These are phyloP conservation scores for Oncopeltus fasciatus DNA, from an alignment of 1,140 invertebrate genomes.

Conservation along the genomic window DNA sequence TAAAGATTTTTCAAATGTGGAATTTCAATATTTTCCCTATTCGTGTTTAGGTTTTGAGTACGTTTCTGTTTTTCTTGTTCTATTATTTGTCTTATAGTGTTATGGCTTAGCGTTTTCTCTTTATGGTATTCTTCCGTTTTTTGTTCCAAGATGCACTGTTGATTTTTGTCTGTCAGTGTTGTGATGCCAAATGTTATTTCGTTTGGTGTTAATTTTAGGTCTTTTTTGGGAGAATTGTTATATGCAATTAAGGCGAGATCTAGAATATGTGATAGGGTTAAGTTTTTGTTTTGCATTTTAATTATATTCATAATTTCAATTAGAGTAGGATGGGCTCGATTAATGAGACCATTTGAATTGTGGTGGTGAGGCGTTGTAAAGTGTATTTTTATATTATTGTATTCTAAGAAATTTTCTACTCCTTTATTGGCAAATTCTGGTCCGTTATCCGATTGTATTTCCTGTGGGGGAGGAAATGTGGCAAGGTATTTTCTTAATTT, in stretches of 20 bases:
- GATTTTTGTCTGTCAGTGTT: background rate
- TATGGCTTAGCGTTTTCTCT: background rate
- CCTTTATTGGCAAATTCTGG: background rate
- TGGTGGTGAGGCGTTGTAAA: background rate
- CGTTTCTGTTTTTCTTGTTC: conserved; percentile 2
- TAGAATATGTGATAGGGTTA: background rate
- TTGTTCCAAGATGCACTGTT: background rate
- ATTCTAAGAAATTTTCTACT: background rate
- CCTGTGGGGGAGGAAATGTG: background rate
- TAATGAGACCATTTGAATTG: background rate
- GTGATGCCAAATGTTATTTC: conserved; percentile 9
- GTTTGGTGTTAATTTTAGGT: background rate
- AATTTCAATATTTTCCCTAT: background rate
- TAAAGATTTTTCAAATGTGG: background rate
- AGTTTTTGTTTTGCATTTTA: background rate
- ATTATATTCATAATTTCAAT: conserved; percentile 6
- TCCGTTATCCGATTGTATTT: conserved; percentile 1
- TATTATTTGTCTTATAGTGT: background rate
- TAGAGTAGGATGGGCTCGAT: background rate
- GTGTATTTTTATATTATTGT: background rate
- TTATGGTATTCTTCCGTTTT: conserved; percentile 1
- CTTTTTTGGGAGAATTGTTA: conserved; percentile 1
- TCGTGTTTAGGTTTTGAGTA: background rate
- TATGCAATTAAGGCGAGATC: background rate
- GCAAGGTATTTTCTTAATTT: background rate